phyloP scores from a whole-genome alignment of 2,888 invertebrate genomes.

The Drosophila kuntzei region DNA sequence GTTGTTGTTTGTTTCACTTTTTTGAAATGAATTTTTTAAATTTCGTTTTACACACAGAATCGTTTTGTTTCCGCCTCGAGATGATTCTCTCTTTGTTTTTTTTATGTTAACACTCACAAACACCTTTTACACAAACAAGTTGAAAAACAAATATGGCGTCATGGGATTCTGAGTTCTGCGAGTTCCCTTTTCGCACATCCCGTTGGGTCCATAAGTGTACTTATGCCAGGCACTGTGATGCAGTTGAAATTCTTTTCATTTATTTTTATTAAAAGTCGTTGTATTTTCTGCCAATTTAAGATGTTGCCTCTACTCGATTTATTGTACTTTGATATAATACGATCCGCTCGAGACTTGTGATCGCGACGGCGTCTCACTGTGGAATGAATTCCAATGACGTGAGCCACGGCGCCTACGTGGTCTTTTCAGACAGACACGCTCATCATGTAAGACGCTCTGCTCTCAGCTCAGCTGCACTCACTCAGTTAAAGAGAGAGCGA shows the following conservation, averaged over 20 bases:
- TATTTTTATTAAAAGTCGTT: slow-evolving; percentile 32
- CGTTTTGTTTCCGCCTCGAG: slow-evolving; percentile 37
- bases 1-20: slow-evolving; percentile 32
- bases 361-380: slow-evolving; percentile 80
- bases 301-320: slow-evolving; percentile 26
- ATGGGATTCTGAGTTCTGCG: slow-evolving; percentile 60
- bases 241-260: slow-evolving; percentile 1
- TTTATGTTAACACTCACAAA: slow-evolving; percentile 30
- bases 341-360: slow-evolving; percentile 69
- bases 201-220: slow-evolving; percentile 21
- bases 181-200: slow-evolving; percentile 60
- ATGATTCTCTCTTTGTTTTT: slow-evolving; percentile 32
- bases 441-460: slow-evolving; percentile 12
- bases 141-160: slow-evolving; percentile 82
- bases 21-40: slow-evolving; percentile 37
- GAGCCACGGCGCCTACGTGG: slow-evolving; percentile 66
- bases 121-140: slow-evolving; percentile 49
- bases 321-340: slow-evolving; percentile 15
- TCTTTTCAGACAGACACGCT: slow-evolving; percentile 33
- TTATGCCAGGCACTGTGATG: slow-evolving; percentile 2
- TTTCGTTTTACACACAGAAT: slow-evolving; percentile 28
- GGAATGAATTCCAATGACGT: slow-evolving; percentile 70
- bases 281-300: slow-evolving; percentile 20
- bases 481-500: slow-evolving; percentile 15
- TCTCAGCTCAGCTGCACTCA: slow-evolving; percentile 46